Base-by-base conservation (phyloP, 2,113 vertebrate species). In the Hipposideros armiger region DNA sequence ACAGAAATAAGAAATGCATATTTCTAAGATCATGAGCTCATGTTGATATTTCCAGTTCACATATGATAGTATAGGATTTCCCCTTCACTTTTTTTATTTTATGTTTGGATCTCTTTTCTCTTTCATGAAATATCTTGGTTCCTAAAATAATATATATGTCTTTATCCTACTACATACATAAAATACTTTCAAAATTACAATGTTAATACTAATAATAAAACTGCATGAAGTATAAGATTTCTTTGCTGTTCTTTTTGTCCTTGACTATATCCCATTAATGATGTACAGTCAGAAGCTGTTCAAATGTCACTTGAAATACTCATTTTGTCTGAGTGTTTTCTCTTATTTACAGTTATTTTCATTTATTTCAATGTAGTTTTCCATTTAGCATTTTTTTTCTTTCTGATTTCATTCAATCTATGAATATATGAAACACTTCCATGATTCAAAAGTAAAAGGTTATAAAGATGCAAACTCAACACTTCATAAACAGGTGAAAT, bases 261-360 rank as follows among this genome's bases (percentile, higher is more conserved):
- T 32, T 56, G 78, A 89, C 24, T 89, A 94, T 24, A 67, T 30
- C 47, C 11, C 64, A 58, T 26, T 67, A n/a, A 76, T 89, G 24
- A 62, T 60, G 52, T 64, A 64, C 19, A 88, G 4, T 91, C 7
- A 47, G n/a, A 81, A 5, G 40, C 54, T 10, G 2, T 24, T 95
- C 30, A 95, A 72, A 91, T 66, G 36, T 87, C 36, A 81, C 32
- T 81, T 95, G 28, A 78, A 86, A 54, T 64, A 77, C 66, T 19
- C 47, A 58, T 91, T 81, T 81, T 36, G 28, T 81, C 9, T 74
- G 40, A 56, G 22, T 88, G 32, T 36, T n/a, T 92, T 74, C 40
- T 82, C 5, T 85, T 26, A 4, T 73, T 70, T 47, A 82, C 77
- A 60, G 26, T 62, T 62, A 62, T 62, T 90, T 89, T 47, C 42